Percentiles rank a stretch among this genome's conserved stretches.
phyloP scores from a whole-genome alignment of 2,888 invertebrate genomes.

The Leucophenga montana region DNA sequence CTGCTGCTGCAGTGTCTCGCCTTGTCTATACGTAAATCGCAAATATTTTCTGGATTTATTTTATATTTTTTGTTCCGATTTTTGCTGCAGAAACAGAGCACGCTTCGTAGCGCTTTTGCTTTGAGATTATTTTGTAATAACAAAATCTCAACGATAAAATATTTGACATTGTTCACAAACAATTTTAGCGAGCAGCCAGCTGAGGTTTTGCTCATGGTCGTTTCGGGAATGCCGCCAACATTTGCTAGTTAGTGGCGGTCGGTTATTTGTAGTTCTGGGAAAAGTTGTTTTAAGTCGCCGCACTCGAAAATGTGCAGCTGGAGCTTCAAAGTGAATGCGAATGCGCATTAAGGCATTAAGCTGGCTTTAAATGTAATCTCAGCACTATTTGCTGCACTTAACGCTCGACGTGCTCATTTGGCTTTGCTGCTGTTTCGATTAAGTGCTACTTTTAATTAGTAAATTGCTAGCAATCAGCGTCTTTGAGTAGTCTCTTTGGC shows the following conservation, averaged over 20 bases:
- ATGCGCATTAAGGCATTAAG: not conserved
- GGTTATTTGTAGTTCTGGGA: no score
- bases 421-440: conserved; percentile 12
- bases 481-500: not conserved
- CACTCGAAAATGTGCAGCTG: not conserved
- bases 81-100: not conserved
- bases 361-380: conserved; percentile 1
- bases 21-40: not conserved
- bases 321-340: not conserved
- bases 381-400: conserved; percentile 1
- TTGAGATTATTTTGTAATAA: conserved; percentile 11
- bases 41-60: not conserved
- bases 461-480: conserved; percentile 11
- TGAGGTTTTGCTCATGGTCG: not conserved
- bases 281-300: no score
- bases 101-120: not conserved
- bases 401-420: conserved; percentile 1
- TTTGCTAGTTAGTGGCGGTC: not conserved
- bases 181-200: not conserved
- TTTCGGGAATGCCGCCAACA: no score
- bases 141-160: conserved; percentile 7
- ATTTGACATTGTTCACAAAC: conserved; percentile 6
- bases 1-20: not conserved
- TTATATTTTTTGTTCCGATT: not conserved
- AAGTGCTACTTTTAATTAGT: conserved; percentile 26